Conservation (phyloP, 2,797 vertebrate genomes). For the Acridotheres tristis region DNA sequence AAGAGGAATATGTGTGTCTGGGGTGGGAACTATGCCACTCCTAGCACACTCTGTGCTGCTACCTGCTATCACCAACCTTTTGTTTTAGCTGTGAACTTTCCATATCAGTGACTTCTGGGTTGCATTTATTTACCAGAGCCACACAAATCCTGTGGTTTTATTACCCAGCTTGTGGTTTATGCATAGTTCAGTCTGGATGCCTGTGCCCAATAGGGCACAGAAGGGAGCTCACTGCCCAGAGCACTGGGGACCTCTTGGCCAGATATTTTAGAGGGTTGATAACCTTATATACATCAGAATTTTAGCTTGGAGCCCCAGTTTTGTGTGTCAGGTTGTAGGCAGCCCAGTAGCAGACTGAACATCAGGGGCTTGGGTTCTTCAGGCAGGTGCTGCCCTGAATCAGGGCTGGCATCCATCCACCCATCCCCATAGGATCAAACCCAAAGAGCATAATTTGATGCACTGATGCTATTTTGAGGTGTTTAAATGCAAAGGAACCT, state of each 20-base stretch:
- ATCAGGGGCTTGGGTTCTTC: accelerated
- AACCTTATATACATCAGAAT: accelerated
- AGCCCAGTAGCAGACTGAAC: background rate
- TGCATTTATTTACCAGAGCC: background rate
- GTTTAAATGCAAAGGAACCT: background rate
- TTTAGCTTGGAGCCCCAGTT: background rate
- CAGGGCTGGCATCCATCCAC: accelerated
- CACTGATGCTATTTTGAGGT: background rate
- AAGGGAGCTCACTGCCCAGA: background rate
- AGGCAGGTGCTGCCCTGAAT: background rate
- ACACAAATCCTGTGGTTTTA: background rate
- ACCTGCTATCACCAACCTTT: background rate
- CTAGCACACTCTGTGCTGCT: background rate
- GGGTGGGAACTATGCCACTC: background rate
- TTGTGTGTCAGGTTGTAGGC: background rate
- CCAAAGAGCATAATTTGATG: background rate
- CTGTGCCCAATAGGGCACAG: accelerated
- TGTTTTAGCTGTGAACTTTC: background rate
- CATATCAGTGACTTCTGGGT: background rate
- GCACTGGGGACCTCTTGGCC: background rate
- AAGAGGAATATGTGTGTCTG: background rate
- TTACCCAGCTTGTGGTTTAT: background rate
- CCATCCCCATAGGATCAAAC: background rate
- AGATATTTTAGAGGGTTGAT: background rate
- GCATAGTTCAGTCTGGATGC: background rate